Conservation (phyloP, 2,797 vertebrate species). For the Cygnus olor region DNA sequence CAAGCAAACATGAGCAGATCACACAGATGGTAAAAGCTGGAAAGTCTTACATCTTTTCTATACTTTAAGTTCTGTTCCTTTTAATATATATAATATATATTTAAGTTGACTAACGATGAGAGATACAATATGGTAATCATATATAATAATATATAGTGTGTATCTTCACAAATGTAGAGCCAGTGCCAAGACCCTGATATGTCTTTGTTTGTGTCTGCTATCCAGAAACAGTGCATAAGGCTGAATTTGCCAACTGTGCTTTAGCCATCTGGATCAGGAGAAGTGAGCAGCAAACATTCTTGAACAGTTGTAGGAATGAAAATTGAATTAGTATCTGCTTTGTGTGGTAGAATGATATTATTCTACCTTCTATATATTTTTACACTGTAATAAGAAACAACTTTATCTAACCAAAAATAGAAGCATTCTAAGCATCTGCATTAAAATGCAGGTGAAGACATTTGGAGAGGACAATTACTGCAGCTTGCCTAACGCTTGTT, state of each 20-base stretch:
- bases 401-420: background rate
- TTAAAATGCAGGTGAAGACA: background rate
- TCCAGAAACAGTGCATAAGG: background rate
- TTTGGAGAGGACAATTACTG: background rate
- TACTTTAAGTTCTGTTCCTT: background rate
- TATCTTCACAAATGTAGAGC: background rate
- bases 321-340: background rate
- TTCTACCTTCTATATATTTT: background rate
- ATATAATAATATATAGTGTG: background rate
- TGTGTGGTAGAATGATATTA: background rate
- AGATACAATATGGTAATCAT: background rate
- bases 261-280: background rate
- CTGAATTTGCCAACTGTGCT: background rate
- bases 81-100: no score
- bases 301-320: background rate
- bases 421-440: background rate
- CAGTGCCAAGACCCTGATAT: background rate
- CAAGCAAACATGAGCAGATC: background rate
- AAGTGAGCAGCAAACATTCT: background rate
- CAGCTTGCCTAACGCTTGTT: background rate
- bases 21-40: background rate
- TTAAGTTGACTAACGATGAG: background rate
- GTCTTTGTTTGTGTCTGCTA: background rate
- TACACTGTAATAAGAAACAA: background rate
- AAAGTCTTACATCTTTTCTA: background rate